Conservation (phyloP, 2,113 vertebrate genomes). For the Scatophagus argus region DNA sequence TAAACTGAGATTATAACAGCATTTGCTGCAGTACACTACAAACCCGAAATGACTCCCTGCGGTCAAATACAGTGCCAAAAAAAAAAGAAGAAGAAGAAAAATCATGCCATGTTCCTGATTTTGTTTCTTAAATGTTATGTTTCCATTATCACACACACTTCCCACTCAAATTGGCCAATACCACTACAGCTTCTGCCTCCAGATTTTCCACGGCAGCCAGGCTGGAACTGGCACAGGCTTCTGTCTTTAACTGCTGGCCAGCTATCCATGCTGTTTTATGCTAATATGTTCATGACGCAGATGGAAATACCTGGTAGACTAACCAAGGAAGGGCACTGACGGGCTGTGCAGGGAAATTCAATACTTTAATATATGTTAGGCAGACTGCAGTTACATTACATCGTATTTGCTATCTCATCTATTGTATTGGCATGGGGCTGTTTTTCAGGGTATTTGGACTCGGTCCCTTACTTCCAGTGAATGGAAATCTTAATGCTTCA, state of each 20-base stretch:
- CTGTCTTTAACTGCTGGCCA: slow-evolving; percentile 1
- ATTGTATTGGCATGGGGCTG: too few species aligned
- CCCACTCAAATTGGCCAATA: slow-evolving; percentile 7
- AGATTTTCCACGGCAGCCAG: background rate
- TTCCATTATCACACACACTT: slow-evolving; percentile 19
- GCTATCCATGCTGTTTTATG: slow-evolving; percentile 12
- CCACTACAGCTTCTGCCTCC: background rate
- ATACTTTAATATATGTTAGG: background rate
- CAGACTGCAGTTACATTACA: background rate
- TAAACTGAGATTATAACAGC: slow-evolving; percentile 3
- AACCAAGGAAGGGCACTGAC: background rate
- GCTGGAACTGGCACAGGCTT: slow-evolving; percentile 10
- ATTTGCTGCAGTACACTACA: background rate
- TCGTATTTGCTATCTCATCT: too few species aligned
- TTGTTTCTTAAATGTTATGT: slow-evolving; percentile 18
- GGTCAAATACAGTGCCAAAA: background rate
- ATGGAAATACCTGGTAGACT: background rate
- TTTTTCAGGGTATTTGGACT: too few species aligned
- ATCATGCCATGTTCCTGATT: background rate
- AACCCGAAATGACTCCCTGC: background rate
- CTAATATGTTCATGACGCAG: slow-evolving; percentile 21
- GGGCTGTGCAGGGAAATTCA: background rate
- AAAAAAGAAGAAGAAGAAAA: too few species aligned
- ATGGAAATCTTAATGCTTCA: too few species aligned
- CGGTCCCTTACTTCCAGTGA: too few species aligned